These are phyloP conservation scores for Drosophila nr. fundita DNA, from an alignment of 2,888 invertebrate genomes.

Conservation along the genomic window DNA sequence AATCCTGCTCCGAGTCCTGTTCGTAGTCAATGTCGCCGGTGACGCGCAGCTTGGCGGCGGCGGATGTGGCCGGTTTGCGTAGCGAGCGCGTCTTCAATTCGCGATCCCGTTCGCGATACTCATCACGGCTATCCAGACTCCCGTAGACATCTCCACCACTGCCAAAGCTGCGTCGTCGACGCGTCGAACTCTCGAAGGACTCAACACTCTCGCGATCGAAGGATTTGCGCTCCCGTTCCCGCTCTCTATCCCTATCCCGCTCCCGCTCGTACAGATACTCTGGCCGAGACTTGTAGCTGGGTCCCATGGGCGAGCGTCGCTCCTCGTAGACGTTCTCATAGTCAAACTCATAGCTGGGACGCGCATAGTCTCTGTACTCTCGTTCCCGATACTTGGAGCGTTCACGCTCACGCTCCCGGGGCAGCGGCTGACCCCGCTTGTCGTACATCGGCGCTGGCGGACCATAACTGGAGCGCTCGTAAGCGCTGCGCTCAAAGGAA, in stretches of 20 bases:
- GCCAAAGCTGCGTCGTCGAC: conserved; percentile 84
- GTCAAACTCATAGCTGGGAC: conserved; percentile 83
- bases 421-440: conserved; percentile 81
- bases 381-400: conserved; percentile 81
- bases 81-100: conserved; percentile 83
- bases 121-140: conserved; percentile 84
- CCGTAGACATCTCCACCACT: conserved; percentile 85
- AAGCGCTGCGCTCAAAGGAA: conserved; percentile 84
- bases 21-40: conserved; percentile 86
- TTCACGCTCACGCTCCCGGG: conserved; percentile 61
- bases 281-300: conserved; percentile 66
- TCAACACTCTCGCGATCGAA: conserved; percentile 85
- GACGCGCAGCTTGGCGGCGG: conserved; percentile 79
- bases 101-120: conserved; percentile 84
- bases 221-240: conserved; percentile 82
- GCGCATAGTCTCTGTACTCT: conserved; percentile 83
- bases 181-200: conserved; percentile 83
- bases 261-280: conserved; percentile 83
- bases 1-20: conserved; percentile 86
- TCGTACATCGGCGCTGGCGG: conserved; percentile 85
- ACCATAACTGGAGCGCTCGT: conserved; percentile 84
- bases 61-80: conserved; percentile 82
- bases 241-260: conserved; percentile 48
- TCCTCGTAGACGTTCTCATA: conserved; percentile 84
- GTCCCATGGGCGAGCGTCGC: conserved; percentile 73